Evolutionary conservation across 64 coral and sea anemone species (phyloP), one percentile per base, ranked within the genome.

Genomic region (Cladopsammia gracilis): DNA sequence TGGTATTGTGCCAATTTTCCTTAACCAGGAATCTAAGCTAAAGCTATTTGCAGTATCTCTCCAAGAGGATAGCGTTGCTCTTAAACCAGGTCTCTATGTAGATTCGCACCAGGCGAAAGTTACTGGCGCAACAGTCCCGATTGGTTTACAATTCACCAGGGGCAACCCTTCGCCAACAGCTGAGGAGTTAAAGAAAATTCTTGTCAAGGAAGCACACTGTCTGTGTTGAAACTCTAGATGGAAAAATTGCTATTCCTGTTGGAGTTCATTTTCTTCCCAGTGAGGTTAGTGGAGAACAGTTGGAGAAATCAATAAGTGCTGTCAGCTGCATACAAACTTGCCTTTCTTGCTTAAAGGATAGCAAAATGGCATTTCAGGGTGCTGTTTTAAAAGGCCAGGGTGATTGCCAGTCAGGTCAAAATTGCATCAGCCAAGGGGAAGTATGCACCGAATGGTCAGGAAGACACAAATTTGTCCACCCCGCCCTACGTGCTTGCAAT

Each of bases 131-230:
- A 60, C 76, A 78, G 25, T 47, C 72, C 85, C 85, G 62, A 94
- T 88, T 79, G 84, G 81, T 94, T 77, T 94, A 48, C 75, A 82
- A 48, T 94, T 71, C 67, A 94, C 46, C 74, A 94, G 92, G 71
- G 74, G 81, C 46, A 48, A 94, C 52, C 47, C 47, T 66, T 23
- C 75, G 77, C 92, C 85, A 43, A 88, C 68, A 94, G 26, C 71
- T 72, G 92, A 94, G 88, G 92, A 94, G 51, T 51, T 94, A 68
- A 93, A 87, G 71, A 68, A 93, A 48, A 88, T 62, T 34, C 20
- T 93, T 44, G 91, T 93, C 23, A 93, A 93, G 70, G 91, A 93
- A 93, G 92, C 85, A 20, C 75, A 94, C 85, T 88, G 85, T 82
- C 56, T 89, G 92, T 13, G 49, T 89, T 75, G 86, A 89, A 76